These are phyloP conservation scores for Ahaetulla prasina DNA, from an alignment of 2,113 vertebrate species.

Conservation along the genomic window DNA sequence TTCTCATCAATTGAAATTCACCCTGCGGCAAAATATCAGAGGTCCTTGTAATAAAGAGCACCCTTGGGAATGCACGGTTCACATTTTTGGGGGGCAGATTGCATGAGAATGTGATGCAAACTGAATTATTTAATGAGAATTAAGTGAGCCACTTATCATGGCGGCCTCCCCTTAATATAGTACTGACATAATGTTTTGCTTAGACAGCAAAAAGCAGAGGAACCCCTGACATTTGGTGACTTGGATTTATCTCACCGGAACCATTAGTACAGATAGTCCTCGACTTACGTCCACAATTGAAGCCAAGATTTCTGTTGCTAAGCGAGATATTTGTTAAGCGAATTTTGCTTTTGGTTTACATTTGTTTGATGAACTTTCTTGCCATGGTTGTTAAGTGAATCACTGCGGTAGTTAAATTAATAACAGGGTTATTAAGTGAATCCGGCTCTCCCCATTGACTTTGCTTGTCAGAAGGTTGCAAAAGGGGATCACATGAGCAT, in stretches of 20 bases:
- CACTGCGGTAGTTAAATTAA: too few relatives aligned
- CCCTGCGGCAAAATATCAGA: not conserved
- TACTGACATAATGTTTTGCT: not conserved
- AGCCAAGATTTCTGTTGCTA: too few relatives aligned
- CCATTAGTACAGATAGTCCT: not conserved
- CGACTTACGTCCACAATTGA: too few relatives aligned
- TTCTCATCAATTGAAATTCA: slow-evolving; percentile 28
- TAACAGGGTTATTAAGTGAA: too few relatives aligned
- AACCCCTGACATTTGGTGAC: slow-evolving; percentile 26
- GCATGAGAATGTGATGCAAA: not conserved
- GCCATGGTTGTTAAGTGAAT: too few relatives aligned
- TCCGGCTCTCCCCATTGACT: too few relatives aligned
- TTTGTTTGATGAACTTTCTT: too few relatives aligned
- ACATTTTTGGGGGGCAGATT: slow-evolving; percentile 4
- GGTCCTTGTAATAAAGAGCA: slow-evolving; percentile 6
- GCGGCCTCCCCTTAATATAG: not conserved
- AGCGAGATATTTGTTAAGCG: too few relatives aligned
- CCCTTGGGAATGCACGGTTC: not conserved
- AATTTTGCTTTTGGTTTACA: too few relatives aligned
- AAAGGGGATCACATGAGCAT: too few relatives aligned
- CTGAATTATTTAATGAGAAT: slow-evolving; percentile 22
- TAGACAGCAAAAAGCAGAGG: slow-evolving; percentile 26
- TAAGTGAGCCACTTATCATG: slow-evolving; percentile 1
- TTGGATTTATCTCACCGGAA: slow-evolving; percentile 32
- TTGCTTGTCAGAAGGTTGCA: too few relatives aligned